Evolutionary conservation across 2,888 invertebrate species (phyloP).

Genomic region (Drosophila lacicola): DNA sequence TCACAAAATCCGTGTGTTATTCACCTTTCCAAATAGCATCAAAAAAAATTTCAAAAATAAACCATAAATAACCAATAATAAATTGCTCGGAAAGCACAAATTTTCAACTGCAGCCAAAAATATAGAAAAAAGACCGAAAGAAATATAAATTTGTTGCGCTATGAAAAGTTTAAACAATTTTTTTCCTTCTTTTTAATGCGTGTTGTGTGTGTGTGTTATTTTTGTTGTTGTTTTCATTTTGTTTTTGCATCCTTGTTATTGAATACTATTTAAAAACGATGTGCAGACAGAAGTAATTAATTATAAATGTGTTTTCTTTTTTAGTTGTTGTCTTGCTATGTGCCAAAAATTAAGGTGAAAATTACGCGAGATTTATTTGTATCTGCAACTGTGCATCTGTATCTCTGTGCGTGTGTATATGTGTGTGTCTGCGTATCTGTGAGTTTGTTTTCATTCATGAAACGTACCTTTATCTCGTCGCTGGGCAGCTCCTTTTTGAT

Average conservation of each 20-base stretch:
- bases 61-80: slow-evolving; percentile 45
- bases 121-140: background rate
- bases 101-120: slow-evolving; percentile 36
- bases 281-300: slow-evolving; percentile 64
- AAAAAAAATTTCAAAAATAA: slow-evolving; percentile 40
- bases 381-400: background rate
- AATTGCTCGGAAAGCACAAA: slow-evolving; percentile 20
- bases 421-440: background rate
- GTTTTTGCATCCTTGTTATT: slow-evolving; percentile 65
- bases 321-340: background rate
- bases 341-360: slow-evolving; percentile 46
- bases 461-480: slow-evolving; percentile 91
- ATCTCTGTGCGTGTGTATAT: background rate
- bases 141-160: slow-evolving; percentile 3
- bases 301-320: slow-evolving; percentile 42
- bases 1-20: slow-evolving; percentile 26
- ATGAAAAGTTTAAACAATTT: slow-evolving; percentile 18
- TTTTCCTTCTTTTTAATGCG: slow-evolving; percentile 19
- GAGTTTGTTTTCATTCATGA: slow-evolving; percentile 51
- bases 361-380: slow-evolving; percentile 19
- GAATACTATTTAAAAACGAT: slow-evolving; percentile 52
- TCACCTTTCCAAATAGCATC: slow-evolving; percentile 37
- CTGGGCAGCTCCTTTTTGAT: slow-evolving; percentile 89
- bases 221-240: slow-evolving; percentile 23
- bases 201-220: slow-evolving; percentile 9